Percentiles rank a stretch among this genome's conserved stretches.
These are phyloP conservation scores for Glaucidium brasilianum DNA, from an alignment of 2,113 vertebrate species.

Conservation along the genomic window DNA sequence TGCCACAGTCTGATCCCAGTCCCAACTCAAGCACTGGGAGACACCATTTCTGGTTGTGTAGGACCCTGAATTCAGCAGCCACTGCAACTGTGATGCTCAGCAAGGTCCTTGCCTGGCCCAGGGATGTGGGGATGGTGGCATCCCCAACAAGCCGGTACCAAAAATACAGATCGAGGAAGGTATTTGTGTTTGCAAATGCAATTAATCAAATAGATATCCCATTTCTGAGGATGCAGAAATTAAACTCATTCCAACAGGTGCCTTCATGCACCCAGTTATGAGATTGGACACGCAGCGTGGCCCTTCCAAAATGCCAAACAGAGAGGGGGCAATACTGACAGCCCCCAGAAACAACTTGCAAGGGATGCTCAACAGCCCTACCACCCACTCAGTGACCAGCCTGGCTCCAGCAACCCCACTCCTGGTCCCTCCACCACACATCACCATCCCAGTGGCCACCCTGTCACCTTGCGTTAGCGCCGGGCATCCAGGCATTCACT, in stretches of 20 bases:
- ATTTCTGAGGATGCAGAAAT: not conserved
- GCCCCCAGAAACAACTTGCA: rapidly evolving
- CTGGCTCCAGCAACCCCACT: not conserved
- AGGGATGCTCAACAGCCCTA: rapidly evolving
- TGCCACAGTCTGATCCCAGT: not conserved
- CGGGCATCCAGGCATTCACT: rapidly evolving
- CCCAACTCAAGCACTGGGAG: rapidly evolving
- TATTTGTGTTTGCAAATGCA: rapidly evolving
- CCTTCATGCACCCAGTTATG: not conserved
- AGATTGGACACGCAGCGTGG: rapidly evolving
- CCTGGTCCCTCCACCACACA: rapidly evolving
- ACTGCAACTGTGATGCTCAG: rapidly evolving
- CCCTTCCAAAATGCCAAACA: not conserved
- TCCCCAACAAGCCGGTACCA: rapidly evolving
- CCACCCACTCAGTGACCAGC: rapidly evolving
- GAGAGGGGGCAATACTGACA: not conserved
- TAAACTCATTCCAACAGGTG: not conserved
- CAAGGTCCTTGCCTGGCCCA: rapidly evolving
- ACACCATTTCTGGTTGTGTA: rapidly evolving
- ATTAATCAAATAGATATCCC: rapidly evolving
- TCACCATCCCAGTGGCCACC: rapidly evolving
- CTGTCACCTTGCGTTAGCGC: not conserved
- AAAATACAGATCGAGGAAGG: rapidly evolving
- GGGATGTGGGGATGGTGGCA: not conserved
- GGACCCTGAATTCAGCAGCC: not conserved